phyloP scores from a whole-genome alignment of 1,140 invertebrate genomes.

The Neoseiulus cucumeris region DNA sequence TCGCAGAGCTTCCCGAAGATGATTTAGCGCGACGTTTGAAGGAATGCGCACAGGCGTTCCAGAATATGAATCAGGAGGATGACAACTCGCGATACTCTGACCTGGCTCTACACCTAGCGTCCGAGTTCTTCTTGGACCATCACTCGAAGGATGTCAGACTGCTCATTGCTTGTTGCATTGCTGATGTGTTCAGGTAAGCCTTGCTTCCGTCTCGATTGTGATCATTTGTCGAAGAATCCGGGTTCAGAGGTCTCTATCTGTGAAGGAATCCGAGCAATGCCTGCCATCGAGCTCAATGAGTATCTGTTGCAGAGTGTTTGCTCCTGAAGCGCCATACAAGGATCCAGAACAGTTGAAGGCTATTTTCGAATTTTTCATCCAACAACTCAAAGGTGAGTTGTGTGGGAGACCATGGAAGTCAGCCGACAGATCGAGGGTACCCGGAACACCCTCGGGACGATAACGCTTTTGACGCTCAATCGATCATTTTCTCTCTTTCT shows the following conservation, averaged over 20 bases:
- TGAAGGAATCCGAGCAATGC: no score
- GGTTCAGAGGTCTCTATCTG: no score
- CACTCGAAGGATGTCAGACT: constrained; percentile 77
- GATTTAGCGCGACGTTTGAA: constrained; percentile 82
- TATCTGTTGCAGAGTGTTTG: constrained; percentile 50
- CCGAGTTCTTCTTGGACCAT: constrained; percentile 77
- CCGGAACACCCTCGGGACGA: no score
- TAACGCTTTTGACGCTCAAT: not conserved
- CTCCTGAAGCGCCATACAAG: constrained; percentile 93
- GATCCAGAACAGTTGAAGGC: constrained; percentile 73
- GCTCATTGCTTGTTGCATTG: constrained; percentile 85
- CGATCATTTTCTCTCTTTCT: not conserved
- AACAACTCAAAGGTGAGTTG: constrained; percentile 50
- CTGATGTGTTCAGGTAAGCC: constrained; percentile 53
- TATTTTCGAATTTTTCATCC: constrained; percentile 57
- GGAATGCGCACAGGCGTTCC: constrained; percentile 57
- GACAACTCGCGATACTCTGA: constrained; percentile 82
- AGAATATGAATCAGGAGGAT: constrained; percentile 89
- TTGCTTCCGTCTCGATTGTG: no score
- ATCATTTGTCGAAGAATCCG: no score
- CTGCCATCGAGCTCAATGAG: no score
- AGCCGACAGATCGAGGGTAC: no score
- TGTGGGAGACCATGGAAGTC: not conserved
- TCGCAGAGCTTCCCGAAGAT: constrained; percentile 75
- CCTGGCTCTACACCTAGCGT: constrained; percentile 66